A percentile compares a stretch with the other conserved stretches of the same genome.
Conservation (phyloP, 2,113 vertebrate species). For the Festucalex cinctus region DNA sequence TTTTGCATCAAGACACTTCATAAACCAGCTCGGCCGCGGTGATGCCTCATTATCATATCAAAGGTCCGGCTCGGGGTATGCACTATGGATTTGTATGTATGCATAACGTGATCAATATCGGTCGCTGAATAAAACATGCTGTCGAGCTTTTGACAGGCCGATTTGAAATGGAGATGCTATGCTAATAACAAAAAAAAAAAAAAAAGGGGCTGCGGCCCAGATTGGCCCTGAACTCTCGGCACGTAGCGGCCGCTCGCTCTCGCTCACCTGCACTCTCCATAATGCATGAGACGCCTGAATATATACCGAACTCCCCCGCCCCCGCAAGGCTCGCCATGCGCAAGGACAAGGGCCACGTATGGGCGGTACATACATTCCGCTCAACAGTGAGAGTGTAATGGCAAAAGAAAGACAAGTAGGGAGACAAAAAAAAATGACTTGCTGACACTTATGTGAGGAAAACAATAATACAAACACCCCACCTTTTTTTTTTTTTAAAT, state of each 20-base stretch:
- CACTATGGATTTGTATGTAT: conserved; percentile 57
- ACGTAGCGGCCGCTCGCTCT: conserved; percentile 62
- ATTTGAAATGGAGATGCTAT: conserved; percentile 73
- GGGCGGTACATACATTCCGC: neutral
- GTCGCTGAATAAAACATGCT: conserved; percentile 67
- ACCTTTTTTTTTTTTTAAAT: neutral
- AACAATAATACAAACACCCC: neutral
- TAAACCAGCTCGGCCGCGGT: conserved; percentile 4
- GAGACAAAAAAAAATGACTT: conserved; percentile 6
- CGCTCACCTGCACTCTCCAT: conserved; percentile 67
- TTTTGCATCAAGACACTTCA: conserved; percentile 25
- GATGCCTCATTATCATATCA: conserved; percentile 48
- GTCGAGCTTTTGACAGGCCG: conserved; percentile 51
- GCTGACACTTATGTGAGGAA: neutral
- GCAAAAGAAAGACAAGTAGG: conserved; percentile 8
- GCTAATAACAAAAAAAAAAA: conserved; percentile 62
- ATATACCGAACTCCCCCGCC: conserved; percentile 45
- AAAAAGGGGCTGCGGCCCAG: conserved; percentile 50
- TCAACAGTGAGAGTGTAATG: conserved; percentile 23
- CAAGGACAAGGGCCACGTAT: conserved; percentile 6
- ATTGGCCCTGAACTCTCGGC: conserved; percentile 62
- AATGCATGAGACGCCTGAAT: conserved; percentile 68
- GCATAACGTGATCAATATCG: conserved; percentile 70
- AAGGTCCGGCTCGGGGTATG: conserved; percentile 37
- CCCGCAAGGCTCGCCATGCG: conserved; percentile 3